phyloP scores from a whole-genome alignment of 2,113 vertebrate genomes.

The Sitta europaea region DNA sequence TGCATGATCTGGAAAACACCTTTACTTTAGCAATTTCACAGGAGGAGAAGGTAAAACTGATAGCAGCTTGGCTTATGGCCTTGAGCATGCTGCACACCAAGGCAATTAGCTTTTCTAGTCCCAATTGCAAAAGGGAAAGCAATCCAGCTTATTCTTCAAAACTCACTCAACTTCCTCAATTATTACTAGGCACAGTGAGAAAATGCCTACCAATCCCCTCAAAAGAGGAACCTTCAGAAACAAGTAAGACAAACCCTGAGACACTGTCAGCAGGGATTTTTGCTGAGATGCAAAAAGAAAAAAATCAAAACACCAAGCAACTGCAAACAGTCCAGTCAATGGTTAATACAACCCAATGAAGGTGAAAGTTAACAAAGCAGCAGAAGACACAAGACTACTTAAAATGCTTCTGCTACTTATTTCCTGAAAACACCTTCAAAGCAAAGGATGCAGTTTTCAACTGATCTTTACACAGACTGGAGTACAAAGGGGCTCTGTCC shows the following conservation, averaged over 20 bases:
- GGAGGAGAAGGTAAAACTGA: conserved; percentile 15
- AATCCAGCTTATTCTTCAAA: neutral
- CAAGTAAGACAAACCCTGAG: neutral
- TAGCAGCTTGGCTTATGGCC: neutral
- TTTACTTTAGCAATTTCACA: conserved; percentile 34
- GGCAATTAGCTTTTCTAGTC: neutral
- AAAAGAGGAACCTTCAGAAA: neutral
- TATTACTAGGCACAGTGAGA: neutral
- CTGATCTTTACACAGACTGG: neutral
- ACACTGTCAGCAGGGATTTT: neutral
- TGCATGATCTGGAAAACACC: neutral
- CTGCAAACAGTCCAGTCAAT: neutral
- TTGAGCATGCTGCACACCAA: neutral
- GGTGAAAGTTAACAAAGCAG: neutral
- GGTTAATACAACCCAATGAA: neutral
- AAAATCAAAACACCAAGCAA: neutral
- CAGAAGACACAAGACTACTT: neutral
- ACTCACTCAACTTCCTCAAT: neutral
- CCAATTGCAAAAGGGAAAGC: neutral
- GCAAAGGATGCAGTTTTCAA: neutral
- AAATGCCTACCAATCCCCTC: neutral
- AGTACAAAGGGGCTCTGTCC: neutral
- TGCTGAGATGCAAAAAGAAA: neutral
- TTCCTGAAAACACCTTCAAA: neutral
- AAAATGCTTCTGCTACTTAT: neutral